A percentile compares a stretch with the other conserved stretches of the same genome.
These are phyloP conservation scores for Petrophora chlorosata DNA, from an alignment of 2,888 invertebrate species.

Conservation along the genomic window DNA sequence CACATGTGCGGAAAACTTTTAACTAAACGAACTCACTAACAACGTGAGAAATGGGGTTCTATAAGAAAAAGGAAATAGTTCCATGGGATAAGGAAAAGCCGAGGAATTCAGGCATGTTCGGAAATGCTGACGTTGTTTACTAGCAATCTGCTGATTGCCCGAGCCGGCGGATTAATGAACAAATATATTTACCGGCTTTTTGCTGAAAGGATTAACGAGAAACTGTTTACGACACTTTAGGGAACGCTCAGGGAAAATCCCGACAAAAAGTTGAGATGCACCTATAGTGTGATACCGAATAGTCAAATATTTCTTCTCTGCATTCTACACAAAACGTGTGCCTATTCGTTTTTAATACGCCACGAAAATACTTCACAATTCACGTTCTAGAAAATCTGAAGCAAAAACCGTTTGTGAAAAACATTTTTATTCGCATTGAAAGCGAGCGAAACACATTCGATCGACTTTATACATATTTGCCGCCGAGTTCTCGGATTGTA, in stretches of 20 bases:
- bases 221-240: background rate
- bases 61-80: slow-evolving; percentile 2
- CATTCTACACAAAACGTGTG: too few relatives aligned
- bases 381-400: slow-evolving; percentile 2
- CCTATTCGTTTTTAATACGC: slow-evolving; percentile 5
- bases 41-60: slow-evolving; percentile 1
- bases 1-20: background rate
- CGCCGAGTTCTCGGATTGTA: slow-evolving; percentile 6
- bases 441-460: slow-evolving; percentile 18
- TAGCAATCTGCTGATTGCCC: slow-evolving; percentile 14
- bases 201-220: background rate
- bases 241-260: too few relatives aligned
- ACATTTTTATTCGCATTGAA: slow-evolving; percentile 8
- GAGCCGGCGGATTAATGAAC: background rate
- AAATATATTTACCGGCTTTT: slow-evolving; percentile 3
- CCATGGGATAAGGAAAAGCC: background rate
- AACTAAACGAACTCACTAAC: slow-evolving; percentile 6
- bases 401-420: slow-evolving; percentile 8
- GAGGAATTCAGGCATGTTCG: slow-evolving; percentile 2
- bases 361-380: background rate
- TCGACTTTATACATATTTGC: slow-evolving; percentile 25
- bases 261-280: too few relatives aligned
- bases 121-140: slow-evolving; percentile 11
- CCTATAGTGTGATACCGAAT: too few relatives aligned
- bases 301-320: too few relatives aligned